These are phyloP conservation scores for Ptilonorhynchus violaceus DNA, from an alignment of 2,113 vertebrate genomes.

Conservation along the genomic window DNA sequence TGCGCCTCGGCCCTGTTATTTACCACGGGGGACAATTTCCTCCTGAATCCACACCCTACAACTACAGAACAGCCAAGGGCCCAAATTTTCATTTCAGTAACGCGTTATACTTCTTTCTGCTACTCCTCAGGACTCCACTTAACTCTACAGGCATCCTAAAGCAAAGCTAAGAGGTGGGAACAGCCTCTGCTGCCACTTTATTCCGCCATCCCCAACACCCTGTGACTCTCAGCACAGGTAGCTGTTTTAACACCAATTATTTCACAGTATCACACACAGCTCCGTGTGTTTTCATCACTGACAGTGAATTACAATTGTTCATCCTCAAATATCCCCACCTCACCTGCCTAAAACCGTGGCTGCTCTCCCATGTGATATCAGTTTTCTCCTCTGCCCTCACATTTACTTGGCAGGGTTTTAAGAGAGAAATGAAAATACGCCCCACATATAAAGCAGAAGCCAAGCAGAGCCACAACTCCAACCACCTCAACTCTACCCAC, in stretches of 20 bases:
- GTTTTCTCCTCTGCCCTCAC: background rate
- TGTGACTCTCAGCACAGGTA: background rate
- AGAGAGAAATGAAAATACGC: background rate
- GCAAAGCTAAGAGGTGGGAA: background rate
- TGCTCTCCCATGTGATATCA: background rate
- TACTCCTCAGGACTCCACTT: background rate
- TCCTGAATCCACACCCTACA: background rate
- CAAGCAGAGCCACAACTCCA: background rate
- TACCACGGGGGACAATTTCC: background rate
- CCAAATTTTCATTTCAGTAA: background rate
- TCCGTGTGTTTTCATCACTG: background rate
- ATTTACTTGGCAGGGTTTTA: background rate
- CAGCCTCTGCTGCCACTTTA: background rate
- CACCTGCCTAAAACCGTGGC: background rate
- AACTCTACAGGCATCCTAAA: background rate
- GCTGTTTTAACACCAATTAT: background rate
- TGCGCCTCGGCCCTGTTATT: background rate
- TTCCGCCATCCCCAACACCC: background rate
- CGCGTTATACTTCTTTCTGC: accelerated
- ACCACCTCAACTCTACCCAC: accelerated
- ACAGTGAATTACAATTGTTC: background rate
- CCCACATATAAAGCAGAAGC: background rate
- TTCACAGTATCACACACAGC: background rate
- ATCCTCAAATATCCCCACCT: background rate
- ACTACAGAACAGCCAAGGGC: background rate